phyloP scores from a whole-genome alignment of 30 jellyfish, hydroid and myxozoan genomes.

The Sanderia malayensis region DNA sequence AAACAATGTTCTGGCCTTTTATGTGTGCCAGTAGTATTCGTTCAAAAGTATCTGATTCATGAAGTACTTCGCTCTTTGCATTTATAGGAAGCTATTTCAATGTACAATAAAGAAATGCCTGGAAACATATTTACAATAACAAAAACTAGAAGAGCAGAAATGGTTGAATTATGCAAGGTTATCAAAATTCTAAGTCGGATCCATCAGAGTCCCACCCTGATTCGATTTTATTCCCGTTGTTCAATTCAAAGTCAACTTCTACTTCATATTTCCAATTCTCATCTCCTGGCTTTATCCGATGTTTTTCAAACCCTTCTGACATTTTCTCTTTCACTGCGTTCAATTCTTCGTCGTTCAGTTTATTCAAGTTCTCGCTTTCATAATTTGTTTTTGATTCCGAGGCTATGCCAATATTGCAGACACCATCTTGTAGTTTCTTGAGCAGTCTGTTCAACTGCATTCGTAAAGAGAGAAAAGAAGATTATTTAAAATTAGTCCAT shows the following conservation, averaged over 20 bases:
- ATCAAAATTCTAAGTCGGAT: conserved; percentile 85
- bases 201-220: conserved; percentile 92
- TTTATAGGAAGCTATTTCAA: no score
- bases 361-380: conserved; percentile 59
- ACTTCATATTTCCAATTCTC: conserved; percentile 85
- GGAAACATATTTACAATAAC: no score
- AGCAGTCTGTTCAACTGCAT: conserved; percentile 50
- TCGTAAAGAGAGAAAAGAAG: no score
- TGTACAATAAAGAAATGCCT: no score
- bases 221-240: conserved; percentile 46
- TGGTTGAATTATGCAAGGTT: no score
- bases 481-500: no score
- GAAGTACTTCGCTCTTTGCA: no score
- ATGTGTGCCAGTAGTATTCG: no score
- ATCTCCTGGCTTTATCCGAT: conserved; percentile 88
- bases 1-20: no score
- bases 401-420: conserved; percentile 13
- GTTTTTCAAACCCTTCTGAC: conserved; percentile 79
- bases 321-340: conserved; percentile 77
- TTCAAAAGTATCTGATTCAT: no score
- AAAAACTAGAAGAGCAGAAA: no score
- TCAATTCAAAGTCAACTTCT: conserved; percentile 69
- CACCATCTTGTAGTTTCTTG: conserved; percentile 38
- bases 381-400: neutral
- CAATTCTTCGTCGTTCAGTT: conserved; percentile 66